These are phyloP conservation scores for Andrena marginata DNA, from an alignment of 2,888 invertebrate species.

Conservation along the genomic window DNA sequence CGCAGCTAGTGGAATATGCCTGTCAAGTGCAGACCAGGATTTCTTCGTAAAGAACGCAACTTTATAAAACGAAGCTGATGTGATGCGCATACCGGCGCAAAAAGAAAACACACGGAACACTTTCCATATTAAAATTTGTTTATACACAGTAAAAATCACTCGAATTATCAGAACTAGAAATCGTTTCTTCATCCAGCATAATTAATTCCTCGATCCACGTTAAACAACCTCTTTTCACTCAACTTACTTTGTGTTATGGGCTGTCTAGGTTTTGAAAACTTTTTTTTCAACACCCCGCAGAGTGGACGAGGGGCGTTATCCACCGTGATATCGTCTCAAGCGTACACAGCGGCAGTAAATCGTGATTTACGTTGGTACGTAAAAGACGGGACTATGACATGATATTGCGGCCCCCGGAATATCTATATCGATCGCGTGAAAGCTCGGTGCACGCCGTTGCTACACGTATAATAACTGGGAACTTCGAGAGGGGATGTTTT, in stretches of 20 bases:
- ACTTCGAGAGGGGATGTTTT: conserved; percentile 47
- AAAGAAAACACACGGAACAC: background rate
- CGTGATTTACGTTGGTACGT: conserved; percentile 75
- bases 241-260: background rate
- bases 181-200: background rate
- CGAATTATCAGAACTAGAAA: background rate
- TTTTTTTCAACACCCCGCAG: conserved; percentile 15
- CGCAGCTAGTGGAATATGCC: background rate
- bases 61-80: too few species aligned
- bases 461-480: conserved; percentile 44
- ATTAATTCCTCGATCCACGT: too few species aligned
- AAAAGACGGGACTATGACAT: conserved; percentile 72
- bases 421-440: conserved; percentile 59
- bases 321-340: conserved; percentile 48
- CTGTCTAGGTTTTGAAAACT: background rate
- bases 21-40: background rate
- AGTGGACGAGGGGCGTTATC: conserved; percentile 39
- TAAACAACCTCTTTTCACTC: background rate
- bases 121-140: background rate
- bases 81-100: background rate
- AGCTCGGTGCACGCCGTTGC: background rate
- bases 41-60: background rate
- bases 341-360: conserved; percentile 71
- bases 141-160: background rate
- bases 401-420: conserved; percentile 53